These are phyloP conservation scores for Eucriotettix oculatus DNA, from an alignment of 2,888 invertebrate genomes.

Conservation along the genomic window DNA sequence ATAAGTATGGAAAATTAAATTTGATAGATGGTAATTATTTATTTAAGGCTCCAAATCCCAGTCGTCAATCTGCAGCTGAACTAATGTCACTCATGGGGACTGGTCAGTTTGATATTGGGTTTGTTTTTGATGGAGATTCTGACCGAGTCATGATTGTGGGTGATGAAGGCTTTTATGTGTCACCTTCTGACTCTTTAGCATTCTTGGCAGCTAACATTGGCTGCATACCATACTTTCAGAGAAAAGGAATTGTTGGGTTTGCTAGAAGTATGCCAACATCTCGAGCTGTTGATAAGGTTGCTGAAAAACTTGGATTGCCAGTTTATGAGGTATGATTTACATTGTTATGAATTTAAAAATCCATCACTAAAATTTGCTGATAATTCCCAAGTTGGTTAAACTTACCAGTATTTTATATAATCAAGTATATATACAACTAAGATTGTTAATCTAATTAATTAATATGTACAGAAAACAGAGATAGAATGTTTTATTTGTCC, in stretches of 20 bases:
- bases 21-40: too few relatives aligned
- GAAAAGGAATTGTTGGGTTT: slow-evolving; percentile 68
- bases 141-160: slow-evolving; percentile 98
- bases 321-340: background rate
- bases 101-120: slow-evolving; percentile 36
- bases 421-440: too few relatives aligned
- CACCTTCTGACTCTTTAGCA: slow-evolving; percentile 91
- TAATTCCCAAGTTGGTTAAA: too few relatives aligned
- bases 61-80: background rate
- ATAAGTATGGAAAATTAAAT: too few relatives aligned
- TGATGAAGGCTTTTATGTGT: slow-evolving; percentile 91
- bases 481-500: too few relatives aligned
- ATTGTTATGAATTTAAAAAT: too few relatives aligned
- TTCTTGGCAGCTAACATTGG: slow-evolving; percentile 80
- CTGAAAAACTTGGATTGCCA: background rate
- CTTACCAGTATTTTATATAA: too few relatives aligned
- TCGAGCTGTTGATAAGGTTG: slow-evolving; percentile 68
- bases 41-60: background rate
- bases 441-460: too few relatives aligned
- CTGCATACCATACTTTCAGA: slow-evolving; percentile 84
- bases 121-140: slow-evolving; percentile 17
- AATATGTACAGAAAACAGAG: too few relatives aligned
- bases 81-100: slow-evolving; percentile 34
- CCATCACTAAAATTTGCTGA: too few relatives aligned
- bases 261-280: slow-evolving; percentile 96